phyloP scores from a whole-genome alignment of 1,140 invertebrate genomes.

The Drosophila burlai region DNA sequence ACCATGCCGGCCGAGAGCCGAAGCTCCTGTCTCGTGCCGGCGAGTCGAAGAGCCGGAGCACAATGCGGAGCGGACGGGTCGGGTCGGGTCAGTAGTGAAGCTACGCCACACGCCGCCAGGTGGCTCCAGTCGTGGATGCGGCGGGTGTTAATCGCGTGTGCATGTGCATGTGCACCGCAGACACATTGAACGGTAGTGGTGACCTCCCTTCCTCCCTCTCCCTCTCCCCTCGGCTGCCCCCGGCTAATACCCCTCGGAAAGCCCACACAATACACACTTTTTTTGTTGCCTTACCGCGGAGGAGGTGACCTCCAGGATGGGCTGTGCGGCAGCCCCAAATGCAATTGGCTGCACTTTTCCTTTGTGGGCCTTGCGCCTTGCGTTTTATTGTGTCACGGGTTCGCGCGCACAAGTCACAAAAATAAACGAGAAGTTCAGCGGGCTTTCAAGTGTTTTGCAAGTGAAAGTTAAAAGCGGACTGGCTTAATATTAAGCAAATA shows the following conservation, averaged over 20 bases:
- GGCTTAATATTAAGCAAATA: neutral
- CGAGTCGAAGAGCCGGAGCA: conserved; percentile 55
- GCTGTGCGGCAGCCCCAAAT: conserved; percentile 31
- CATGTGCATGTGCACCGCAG: conserved; percentile 47
- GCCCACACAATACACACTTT: conserved; percentile 35
- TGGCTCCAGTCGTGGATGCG: conserved; percentile 71
- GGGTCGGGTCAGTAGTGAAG: conserved; percentile 73
- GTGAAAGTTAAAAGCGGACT: conserved; percentile 41
- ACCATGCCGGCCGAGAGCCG: conserved; percentile 29
- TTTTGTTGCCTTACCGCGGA: conserved; percentile 3
- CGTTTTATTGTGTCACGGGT: conserved; percentile 78
- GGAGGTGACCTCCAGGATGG: conserved; percentile 48
- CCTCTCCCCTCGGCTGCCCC: neutral
- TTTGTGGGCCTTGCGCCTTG: conserved; percentile 58
- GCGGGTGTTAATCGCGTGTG: conserved; percentile 53
- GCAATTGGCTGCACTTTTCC: conserved; percentile 67
- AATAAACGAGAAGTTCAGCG: conserved; percentile 23
- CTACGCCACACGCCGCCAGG: conserved; percentile 78
- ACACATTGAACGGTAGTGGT: conserved; percentile 41
- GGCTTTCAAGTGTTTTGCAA: conserved; percentile 10
- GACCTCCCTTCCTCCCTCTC: neutral
- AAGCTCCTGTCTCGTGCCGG: conserved; percentile 26
- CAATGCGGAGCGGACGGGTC: conserved; percentile 59
- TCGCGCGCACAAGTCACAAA: conserved; percentile 51
- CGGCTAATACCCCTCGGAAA: neutral